These are phyloP conservation scores for Nasonovia ribisnigri DNA, from an alignment of 2,888 invertebrate species.

Conservation along the genomic window DNA sequence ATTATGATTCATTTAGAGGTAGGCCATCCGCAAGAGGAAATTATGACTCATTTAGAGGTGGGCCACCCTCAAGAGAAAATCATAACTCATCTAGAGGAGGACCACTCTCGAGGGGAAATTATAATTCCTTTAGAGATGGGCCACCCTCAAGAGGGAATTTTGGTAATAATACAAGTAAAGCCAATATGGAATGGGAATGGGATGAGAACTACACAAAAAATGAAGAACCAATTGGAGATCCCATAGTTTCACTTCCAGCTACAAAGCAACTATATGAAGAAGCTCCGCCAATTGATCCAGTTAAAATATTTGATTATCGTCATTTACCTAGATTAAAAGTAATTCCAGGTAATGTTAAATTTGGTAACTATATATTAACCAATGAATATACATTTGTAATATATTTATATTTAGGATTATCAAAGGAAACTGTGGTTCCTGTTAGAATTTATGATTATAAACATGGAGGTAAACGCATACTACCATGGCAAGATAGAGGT, in stretches of 20 bases:
- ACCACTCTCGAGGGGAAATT: not conserved
- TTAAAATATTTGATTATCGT: constrained; percentile 63
- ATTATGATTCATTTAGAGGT: constrained; percentile 15
- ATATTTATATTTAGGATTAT: constrained; percentile 32
- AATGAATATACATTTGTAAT: not conserved
- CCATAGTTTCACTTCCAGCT: constrained; percentile 8
- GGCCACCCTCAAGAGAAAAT: constrained; percentile 12
- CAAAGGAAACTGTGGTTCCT: constrained; percentile 52
- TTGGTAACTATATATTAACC: not conserved
- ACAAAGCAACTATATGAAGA: constrained; percentile 8
- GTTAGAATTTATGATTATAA: constrained; percentile 60
- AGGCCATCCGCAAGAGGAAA: constrained; percentile 24
- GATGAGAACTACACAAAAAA: not conserved
- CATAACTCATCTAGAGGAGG: not conserved
- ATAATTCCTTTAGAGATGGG: not conserved
- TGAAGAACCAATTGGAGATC: constrained; percentile 17
- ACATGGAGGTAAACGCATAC: constrained; percentile 62
- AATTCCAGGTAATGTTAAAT: constrained; percentile 56
- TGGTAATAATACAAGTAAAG: not conserved
- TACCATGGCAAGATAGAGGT: constrained; percentile 64
- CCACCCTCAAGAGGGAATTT: constrained; percentile 18
- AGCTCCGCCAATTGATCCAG: constrained; percentile 50
- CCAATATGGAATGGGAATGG: constrained; percentile 57
- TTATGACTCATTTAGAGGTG: constrained; percentile 33
- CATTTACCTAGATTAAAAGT: constrained; percentile 61